Percentiles rank a stretch among this genome's conserved stretches.
phyloP scores from a whole-genome alignment of 2,113 vertebrate species.

The Tetrao urogallus region DNA sequence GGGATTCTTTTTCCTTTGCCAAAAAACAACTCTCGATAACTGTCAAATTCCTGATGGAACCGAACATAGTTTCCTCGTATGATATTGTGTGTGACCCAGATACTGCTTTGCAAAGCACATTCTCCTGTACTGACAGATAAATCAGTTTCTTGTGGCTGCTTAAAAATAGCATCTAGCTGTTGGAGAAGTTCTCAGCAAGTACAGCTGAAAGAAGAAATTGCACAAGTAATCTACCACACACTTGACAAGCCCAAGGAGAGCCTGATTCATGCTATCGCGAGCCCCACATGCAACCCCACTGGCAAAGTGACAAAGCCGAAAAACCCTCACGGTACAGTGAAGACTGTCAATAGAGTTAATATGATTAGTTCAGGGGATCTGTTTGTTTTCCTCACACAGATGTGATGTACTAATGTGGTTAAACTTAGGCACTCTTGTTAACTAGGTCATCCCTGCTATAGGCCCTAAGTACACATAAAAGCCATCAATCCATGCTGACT shows the following conservation, averaged over 20 bases:
- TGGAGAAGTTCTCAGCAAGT: slow-evolving; percentile 28
- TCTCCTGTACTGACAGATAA: slow-evolving; percentile 62
- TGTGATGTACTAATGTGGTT: neutral
- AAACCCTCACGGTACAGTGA: neutral
- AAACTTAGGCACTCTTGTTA: neutral
- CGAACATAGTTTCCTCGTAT: slow-evolving; percentile 15
- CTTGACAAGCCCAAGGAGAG: slow-evolving; percentile 8
- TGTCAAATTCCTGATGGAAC: slow-evolving; percentile 59
- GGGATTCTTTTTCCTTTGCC: neutral
- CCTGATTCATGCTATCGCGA: neutral
- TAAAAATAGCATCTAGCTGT: slow-evolving; percentile 51
- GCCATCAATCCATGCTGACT: neutral
- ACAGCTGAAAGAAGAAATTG: neutral
- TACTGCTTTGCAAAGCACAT: slow-evolving; percentile 68
- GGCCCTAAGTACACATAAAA: neutral
- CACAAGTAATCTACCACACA: slow-evolving; percentile 6
- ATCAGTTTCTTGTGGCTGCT: slow-evolving; percentile 54
- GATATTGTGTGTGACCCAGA: slow-evolving; percentile 53
- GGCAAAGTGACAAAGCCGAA: slow-evolving; percentile 23
- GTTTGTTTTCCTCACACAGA: neutral
- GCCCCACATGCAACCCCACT: neutral
- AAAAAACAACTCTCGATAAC: neutral
- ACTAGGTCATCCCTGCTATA: slow-evolving; percentile 17
- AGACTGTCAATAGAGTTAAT: slow-evolving; percentile 35
- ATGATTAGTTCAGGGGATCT: slow-evolving; percentile 36